Base-by-base conservation (phyloP, 2,888 invertebrate species). In the Ethmia dodecea region DNA sequence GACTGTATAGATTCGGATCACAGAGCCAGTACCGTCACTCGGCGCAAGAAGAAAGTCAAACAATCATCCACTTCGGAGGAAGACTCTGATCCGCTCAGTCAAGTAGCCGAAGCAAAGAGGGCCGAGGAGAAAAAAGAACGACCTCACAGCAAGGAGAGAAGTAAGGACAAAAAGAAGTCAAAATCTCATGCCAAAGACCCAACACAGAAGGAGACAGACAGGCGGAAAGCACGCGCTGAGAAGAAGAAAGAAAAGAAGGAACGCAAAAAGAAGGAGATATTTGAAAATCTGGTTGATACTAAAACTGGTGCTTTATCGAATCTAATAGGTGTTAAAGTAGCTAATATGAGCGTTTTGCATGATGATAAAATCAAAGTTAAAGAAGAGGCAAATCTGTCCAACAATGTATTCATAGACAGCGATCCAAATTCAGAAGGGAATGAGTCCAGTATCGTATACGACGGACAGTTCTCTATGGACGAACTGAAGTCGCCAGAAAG, bases 401-500 rank as follows among this genome's bases (percentile, higher is more conserved):
- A 30, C 2, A 33, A 34, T 14, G 37, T 52, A n/a, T 30, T 62
- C 1, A 58, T 54, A 27, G 68, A 70, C 27, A 74, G 65, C 37
- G 72, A 72, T 41, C 28, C 65, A 9, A 54, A 56, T 26, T 64
- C 69, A 0, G 71, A 69, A 39, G 52, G 45, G 1, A 63, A 54
- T 35, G 67, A 67, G 12, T 42, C 56, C 3, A 54, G 66, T 24
- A 65, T 78, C 1, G 32, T 72, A 10, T 67, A 66, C 31, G 83
- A 80, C 36, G 74, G 74, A 12, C 42, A 72, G 9, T 78, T 62
- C 38, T 66, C 69, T 13, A 76, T 78, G 68, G 78, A 76, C n/a
- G 74, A 76, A 22, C 42, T 68, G 1, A 73, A 63, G 28, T 67
- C 70, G 1, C 68, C 70, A 1, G 67, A 68, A 35, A 64, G 47